These are phyloP conservation scores for Linyphia triangularis DNA, from an alignment of 2,888 invertebrate species.

Conservation along the genomic window DNA sequence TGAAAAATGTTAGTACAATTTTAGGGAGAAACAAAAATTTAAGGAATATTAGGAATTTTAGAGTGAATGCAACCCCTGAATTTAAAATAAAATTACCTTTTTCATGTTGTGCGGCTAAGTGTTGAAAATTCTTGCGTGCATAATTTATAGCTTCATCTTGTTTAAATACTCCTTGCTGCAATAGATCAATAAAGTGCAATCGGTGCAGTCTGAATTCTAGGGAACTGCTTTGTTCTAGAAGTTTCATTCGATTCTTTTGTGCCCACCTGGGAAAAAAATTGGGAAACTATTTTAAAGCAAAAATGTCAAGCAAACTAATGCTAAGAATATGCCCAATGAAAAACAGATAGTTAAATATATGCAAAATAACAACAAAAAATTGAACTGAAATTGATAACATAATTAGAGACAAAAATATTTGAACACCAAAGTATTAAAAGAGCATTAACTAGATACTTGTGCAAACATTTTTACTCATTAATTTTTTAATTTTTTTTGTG, in stretches of 20 bases:
- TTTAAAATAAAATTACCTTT: slow-evolving; percentile 82
- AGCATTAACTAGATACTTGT: no score
- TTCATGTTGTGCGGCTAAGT: slow-evolving; percentile 88
- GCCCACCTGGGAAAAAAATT: slow-evolving; percentile 85
- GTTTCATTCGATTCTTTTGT: slow-evolving; percentile 85
- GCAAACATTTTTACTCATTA: no score
- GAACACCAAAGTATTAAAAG: no score
- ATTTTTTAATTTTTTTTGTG: no score
- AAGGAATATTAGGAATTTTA: no score
- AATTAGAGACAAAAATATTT: not conserved
- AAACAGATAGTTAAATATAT: not conserved
- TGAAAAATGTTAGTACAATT: no score
- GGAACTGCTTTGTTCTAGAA: slow-evolving; percentile 84
- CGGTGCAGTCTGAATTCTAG: slow-evolving; percentile 91
- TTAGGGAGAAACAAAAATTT: no score
- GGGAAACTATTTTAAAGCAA: not conserved
- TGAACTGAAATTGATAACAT: not conserved
- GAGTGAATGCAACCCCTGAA: no score
- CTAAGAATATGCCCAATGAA: not conserved
- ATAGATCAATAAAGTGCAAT: slow-evolving; percentile 87
- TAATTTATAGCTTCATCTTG: slow-evolving; percentile 92
- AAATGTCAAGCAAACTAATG: slow-evolving; percentile 4
- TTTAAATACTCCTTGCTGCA: slow-evolving; percentile 84
- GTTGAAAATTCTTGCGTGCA: slow-evolving; percentile 90
- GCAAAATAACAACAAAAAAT: not conserved